Evolutionary conservation across 1,140 invertebrate genomes (phyloP), one percentile per base, ranked within the genome.

Genomic region (Harlomillsia oculata): DNA sequence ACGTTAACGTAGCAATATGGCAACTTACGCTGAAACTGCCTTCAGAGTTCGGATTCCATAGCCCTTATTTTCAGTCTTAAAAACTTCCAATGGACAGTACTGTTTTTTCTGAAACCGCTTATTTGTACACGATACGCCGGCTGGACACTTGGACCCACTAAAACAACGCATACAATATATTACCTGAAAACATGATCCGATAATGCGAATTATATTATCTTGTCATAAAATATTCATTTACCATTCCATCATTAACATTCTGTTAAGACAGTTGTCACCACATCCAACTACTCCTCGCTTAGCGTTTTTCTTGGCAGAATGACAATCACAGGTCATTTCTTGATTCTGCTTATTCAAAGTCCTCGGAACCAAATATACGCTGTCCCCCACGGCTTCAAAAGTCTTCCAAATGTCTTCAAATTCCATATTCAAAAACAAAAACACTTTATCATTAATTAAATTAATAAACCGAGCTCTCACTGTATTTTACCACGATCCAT

Each of bases 241-340:
- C n/a, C n/a, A 98, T 82, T 98, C 95, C 70, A 98, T 96, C 84
- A 97, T 91, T 4, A 98, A 80, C 70, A 97, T 79, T 70, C 92
- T 82, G 76, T 98, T 98, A 5, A 97, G 78, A 75, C 95, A 98
- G 72, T 97, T 91, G 68, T 93, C 88, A 0, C 89, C 89, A 75
- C 94, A 98, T 30, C 89, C 90, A 25, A 81, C 72, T 70, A 90
- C 83, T 2, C 88, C 89, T 56, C 83, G 73, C 29, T 81, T 78
- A 53, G 89, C 78, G 64, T 97, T 93, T 68, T 93, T 88, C 70
- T 85, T 83, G 4, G 87, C 89, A 54, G 91, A 75, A 66, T 86
- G 86, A 73, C 94, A 97, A 72, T 97, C 93, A 74, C 95, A 97
- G 18, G 86, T 79, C 92, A 97, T 97, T 62, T 87, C 80, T 53